These are phyloP conservation scores for Aphelinus certus DNA, from an alignment of 1,140 invertebrate species.

Conservation along the genomic window DNA sequence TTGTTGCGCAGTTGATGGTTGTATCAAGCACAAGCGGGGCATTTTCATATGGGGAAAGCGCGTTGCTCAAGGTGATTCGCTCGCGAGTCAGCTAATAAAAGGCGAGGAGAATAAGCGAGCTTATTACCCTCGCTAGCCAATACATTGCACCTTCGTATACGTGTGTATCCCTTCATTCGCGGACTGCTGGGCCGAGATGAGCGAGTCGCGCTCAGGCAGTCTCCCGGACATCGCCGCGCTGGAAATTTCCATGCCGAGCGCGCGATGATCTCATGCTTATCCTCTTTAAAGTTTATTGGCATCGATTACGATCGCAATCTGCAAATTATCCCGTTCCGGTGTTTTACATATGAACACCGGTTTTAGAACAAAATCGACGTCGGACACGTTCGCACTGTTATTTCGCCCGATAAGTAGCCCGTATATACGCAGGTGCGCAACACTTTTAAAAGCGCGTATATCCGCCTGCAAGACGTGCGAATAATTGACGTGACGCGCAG, in stretches of 20 bases:
- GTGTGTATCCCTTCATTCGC: constrained; percentile 7
- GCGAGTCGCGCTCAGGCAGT: background rate
- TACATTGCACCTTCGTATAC: background rate
- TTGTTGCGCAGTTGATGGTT: constrained; percentile 5
- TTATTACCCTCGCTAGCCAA: constrained; percentile 24
- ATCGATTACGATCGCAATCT: constrained; percentile 37
- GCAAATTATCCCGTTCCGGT: constrained; percentile 38
- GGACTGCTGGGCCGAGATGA: background rate
- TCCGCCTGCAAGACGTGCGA: background rate
- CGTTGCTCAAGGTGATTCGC: constrained; percentile 11
- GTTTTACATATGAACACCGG: constrained; percentile 38
- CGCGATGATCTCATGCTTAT: constrained; percentile 37
- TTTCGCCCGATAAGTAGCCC: constrained; percentile 37
- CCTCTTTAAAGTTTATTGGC: constrained; percentile 36
- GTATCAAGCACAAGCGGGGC: constrained; percentile 1
- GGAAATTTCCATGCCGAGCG: constrained; percentile 34
- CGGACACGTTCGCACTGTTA: background rate
- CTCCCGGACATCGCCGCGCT: background rate
- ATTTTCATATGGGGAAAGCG: constrained; percentile 15
- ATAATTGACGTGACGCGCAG: constrained; percentile 11
- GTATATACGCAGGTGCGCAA: constrained; percentile 23
- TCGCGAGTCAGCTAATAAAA: background rate
- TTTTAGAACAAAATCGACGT: constrained; percentile 33
- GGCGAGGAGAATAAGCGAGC: background rate
- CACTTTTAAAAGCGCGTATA: constrained; percentile 13